Conservation (phyloP, 2,113 vertebrate species). For the Grammomys surdaster region DNA sequence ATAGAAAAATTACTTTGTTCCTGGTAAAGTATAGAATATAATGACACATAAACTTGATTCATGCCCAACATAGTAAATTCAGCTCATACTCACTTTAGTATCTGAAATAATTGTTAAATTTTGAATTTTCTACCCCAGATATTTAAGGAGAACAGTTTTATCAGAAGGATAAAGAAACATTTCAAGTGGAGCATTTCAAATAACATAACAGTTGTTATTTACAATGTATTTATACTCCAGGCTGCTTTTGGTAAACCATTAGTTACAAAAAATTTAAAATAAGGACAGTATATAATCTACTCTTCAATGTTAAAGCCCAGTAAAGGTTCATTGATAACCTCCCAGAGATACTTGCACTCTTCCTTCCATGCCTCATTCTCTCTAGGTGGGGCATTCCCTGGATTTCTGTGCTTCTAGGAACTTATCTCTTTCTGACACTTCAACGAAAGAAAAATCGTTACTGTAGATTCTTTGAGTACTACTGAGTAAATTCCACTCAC, state of each 20-base stretch:
- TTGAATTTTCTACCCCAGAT: not conserved
- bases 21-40: not conserved
- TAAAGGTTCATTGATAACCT: not conserved
- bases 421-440: not conserved
- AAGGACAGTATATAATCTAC: not conserved
- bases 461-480: not conserved
- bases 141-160: not conserved
- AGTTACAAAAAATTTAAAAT: conserved; percentile 14
- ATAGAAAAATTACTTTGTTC: not conserved
- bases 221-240: not conserved
- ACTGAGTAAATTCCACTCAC: not conserved
- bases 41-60: not conserved
- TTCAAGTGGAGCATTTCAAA: not conserved
- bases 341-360: not conserved
- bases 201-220: not conserved
- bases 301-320: not conserved
- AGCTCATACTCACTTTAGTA: conserved; percentile 5
- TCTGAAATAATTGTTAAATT: not conserved
- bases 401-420: not conserved
- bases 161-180: not conserved
- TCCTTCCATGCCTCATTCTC: not conserved
- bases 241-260: not conserved
- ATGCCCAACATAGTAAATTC: not conserved
- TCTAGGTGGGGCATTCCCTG: no score
- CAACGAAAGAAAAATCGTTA: not conserved